phyloP scores from a whole-genome alignment of 2,113 vertebrate genomes.

The Platycercus adscitus region DNA sequence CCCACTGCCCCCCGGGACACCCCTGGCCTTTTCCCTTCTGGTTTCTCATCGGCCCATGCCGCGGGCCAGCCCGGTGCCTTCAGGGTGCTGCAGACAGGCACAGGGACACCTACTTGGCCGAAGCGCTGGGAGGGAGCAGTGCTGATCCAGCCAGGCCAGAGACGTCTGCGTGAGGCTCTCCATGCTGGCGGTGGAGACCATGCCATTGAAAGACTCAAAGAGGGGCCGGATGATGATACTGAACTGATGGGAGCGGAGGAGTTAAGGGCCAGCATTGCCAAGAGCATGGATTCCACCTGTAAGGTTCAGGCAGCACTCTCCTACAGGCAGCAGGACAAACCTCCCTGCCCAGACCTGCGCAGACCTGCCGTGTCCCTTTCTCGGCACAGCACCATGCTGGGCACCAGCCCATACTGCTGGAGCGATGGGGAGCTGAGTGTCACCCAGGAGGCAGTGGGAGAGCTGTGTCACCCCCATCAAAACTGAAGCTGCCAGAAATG shows the following conservation, averaged over 20 bases:
- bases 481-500: neutral
- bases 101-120: constrained; percentile 86
- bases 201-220: constrained; percentile 95
- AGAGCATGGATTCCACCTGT: neutral
- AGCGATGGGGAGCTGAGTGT: neutral
- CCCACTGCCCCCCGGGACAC: fast-evolving
- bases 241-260: constrained; percentile 78
- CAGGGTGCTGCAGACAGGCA: neutral
- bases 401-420: neutral
- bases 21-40: neutral
- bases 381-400: neutral
- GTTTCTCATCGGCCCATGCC: neutral
- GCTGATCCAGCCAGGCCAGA: constrained; percentile 92
- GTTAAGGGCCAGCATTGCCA: constrained; percentile 76
- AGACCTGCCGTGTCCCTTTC: neutral
- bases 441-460: neutral
- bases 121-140: constrained; percentile 90
- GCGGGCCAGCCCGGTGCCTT: neutral
- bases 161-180: constrained; percentile 90
- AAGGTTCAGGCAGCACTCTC: neutral
- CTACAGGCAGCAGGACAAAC: neutral
- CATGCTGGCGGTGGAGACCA: constrained; percentile 92
- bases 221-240: constrained; percentile 93
- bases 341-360: neutral
- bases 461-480: neutral